These are phyloP conservation scores for Lucilia sericata DNA, from an alignment of 1,140 invertebrate species.

Conservation along the genomic window DNA sequence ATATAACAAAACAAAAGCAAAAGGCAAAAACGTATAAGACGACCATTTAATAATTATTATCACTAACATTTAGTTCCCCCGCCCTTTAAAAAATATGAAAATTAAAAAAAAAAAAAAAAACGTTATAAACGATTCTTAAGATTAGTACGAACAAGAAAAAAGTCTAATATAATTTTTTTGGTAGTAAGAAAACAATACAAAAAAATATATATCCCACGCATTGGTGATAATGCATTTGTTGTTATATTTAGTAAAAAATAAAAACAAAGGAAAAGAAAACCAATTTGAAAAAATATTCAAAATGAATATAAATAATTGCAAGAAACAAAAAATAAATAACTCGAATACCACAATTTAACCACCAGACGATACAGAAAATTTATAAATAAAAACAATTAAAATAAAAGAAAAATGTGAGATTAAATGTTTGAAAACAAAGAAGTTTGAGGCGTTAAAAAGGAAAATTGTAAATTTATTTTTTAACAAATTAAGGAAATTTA, in stretches of 20 bases:
- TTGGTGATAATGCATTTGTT: constrained; percentile 42
- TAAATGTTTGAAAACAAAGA: background rate
- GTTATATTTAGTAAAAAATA: constrained; percentile 43
- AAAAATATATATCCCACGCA: constrained; percentile 32
- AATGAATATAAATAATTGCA: background rate
- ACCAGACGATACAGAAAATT: constrained; percentile 1
- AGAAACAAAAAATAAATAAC: background rate
- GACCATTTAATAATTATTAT: constrained; percentile 36
- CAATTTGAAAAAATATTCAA: background rate
- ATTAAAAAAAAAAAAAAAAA: constrained; percentile 29
- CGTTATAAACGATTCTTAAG: constrained; percentile 40
- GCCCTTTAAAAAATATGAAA: background rate
- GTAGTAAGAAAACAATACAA: constrained; percentile 13
- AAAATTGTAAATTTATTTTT: too few species aligned
- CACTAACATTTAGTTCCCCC: constrained; percentile 39
- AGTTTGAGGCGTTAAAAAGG: too few species aligned
- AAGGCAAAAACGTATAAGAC: constrained; percentile 27
- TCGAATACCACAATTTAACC: constrained; percentile 21
- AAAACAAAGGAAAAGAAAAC: background rate
- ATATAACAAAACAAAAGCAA: constrained; percentile 27
- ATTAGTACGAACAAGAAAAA: constrained; percentile 36
- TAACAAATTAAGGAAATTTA: too few species aligned
- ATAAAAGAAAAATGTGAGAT: background rate
- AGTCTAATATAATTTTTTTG: constrained; percentile 20
- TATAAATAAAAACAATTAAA: background rate